A percentile compares a stretch with the other conserved stretches of the same genome.
These are phyloP conservation scores for Arctopsyche grandis DNA, from an alignment of 1,140 invertebrate genomes.

Conservation along the genomic window DNA sequence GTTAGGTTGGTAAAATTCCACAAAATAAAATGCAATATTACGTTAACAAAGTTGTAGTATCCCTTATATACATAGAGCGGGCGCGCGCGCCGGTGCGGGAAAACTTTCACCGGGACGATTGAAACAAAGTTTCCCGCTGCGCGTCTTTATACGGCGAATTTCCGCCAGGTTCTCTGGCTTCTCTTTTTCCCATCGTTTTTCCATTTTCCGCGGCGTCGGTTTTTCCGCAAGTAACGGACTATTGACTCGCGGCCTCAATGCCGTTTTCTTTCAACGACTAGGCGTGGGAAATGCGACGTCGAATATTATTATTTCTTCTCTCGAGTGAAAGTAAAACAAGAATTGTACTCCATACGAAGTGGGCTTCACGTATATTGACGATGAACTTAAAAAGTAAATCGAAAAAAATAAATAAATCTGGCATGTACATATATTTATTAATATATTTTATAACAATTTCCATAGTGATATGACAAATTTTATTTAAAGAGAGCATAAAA, in stretches of 20 bases:
- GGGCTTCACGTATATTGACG: too few relatives aligned
- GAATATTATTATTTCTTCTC: too few relatives aligned
- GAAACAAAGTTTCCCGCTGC: constrained; percentile 28
- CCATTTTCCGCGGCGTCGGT: neutral
- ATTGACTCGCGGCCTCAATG: neutral
- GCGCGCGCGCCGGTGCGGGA: neutral
- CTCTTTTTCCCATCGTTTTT: neutral
- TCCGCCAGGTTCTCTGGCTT: neutral
- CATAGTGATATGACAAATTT: too few relatives aligned
- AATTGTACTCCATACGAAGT: too few relatives aligned
- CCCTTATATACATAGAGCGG: neutral
- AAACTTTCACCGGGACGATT: constrained; percentile 1
- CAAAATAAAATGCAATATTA: constrained; percentile 25
- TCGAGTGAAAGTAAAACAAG: too few relatives aligned
- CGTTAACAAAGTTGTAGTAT: constrained; percentile 11
- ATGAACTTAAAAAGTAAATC: too few relatives aligned
- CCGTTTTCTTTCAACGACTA: neutral
- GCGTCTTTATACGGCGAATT: constrained; percentile 9
- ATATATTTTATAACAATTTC: too few relatives aligned
- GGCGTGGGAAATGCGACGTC: too few relatives aligned
- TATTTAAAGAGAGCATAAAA: too few relatives aligned
- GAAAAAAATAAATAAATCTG: too few relatives aligned
- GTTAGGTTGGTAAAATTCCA: neutral
- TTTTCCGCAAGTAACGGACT: constrained; percentile 6
- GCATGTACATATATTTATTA: too few relatives aligned